Evolutionary conservation across 2,888 invertebrate species (phyloP), one percentile per base, ranked within the genome.

Genomic region (Hydrotaea diabolus): DNA sequence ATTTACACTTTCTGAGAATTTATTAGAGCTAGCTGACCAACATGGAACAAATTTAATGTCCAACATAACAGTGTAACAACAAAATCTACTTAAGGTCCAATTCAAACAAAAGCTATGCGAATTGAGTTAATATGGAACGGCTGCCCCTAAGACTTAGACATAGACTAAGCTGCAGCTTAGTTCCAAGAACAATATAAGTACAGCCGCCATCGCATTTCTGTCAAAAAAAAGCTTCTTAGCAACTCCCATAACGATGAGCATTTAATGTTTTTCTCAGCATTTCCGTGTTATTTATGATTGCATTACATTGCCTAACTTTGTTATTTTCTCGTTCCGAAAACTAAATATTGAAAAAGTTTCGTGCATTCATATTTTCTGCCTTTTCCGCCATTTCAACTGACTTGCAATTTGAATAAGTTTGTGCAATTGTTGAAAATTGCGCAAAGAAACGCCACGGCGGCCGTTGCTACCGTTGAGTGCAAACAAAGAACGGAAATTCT

Each of bases 351-450:
- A 39, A 39, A 39, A 39, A 39, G 1, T 39, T 39, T 39, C 1
- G 39, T 39, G 39, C 39, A 39, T 39, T 39, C 13, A 39, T 49
- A 49, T n/a, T 49, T n/a, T 49, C n/a, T 15, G 43, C 43, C 43
- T 2, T 43, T 43, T 31, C 7, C 7, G 3, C 5, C 9, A 43
- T 43, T 43, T 43, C 3, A 9, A 49, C 49, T 15, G 49, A 49
- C n/a, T 49, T 15, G 49, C 49, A 49, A 49, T 49, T 49, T 49
- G 49, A 49, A 49, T 49, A 49, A 49, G n/a, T 49, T 49, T 31
- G 15, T n/a, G n/a, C n/a, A 49, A 49, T n/a, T 49, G 49, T 49
- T 49, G n/a, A 49, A 49, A 49, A n/a, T 49, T 13, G 49, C n/a
- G 15, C 13, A 49, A 1, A 5, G 49, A 49, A 49, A 49, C n/a